A percentile compares a stretch with the other conserved stretches of the same genome.
phyloP scores from a whole-genome alignment of 2,113 vertebrate species.

The Nasalis larvatus region DNA sequence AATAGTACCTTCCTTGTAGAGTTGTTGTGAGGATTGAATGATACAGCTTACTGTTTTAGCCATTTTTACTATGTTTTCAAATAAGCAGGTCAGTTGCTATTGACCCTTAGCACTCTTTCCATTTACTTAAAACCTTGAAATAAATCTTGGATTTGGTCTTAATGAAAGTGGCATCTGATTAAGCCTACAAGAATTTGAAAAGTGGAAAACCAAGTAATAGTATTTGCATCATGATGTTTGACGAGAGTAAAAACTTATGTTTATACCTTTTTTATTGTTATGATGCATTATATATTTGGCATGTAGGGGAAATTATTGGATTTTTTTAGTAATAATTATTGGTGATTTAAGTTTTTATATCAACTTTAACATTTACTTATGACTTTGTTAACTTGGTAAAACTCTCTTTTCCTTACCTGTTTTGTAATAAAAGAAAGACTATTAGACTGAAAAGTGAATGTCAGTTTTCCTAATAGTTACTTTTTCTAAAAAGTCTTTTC shows the following conservation, averaged over 20 bases:
- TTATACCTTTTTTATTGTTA: neutral
- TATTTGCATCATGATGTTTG: slow-evolving; percentile 39
- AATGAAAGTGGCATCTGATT: neutral
- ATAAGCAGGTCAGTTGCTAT: neutral
- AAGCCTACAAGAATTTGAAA: slow-evolving; percentile 43
- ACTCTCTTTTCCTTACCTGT: slow-evolving; percentile 3
- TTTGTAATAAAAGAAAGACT: slow-evolving; percentile 32
- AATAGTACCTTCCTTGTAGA: slow-evolving; percentile 2
- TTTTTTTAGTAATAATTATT: slow-evolving; percentile 17
- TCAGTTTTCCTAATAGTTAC: slow-evolving; percentile 42
- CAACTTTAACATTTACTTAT: slow-evolving; percentile 32
- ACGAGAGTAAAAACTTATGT: neutral
- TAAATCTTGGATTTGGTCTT: slow-evolving; percentile 28
- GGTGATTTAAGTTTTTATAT: slow-evolving; percentile 40
- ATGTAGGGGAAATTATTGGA: neutral
- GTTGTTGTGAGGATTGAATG: slow-evolving; percentile 34
- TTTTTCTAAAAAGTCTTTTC: slow-evolving; percentile 5
- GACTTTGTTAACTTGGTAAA: neutral
- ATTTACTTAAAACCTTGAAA: slow-evolving; percentile 35
- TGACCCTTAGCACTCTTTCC: slow-evolving; percentile 24
- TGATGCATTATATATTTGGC: neutral
- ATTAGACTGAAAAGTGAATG: neutral
- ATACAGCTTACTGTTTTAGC: slow-evolving; percentile 10
- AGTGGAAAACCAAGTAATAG: slow-evolving; percentile 1
- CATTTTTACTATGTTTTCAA: slow-evolving; percentile 35